phyloP scores from a whole-genome alignment of 2,113 vertebrate species.

The Nerophis lumbriciformis region DNA sequence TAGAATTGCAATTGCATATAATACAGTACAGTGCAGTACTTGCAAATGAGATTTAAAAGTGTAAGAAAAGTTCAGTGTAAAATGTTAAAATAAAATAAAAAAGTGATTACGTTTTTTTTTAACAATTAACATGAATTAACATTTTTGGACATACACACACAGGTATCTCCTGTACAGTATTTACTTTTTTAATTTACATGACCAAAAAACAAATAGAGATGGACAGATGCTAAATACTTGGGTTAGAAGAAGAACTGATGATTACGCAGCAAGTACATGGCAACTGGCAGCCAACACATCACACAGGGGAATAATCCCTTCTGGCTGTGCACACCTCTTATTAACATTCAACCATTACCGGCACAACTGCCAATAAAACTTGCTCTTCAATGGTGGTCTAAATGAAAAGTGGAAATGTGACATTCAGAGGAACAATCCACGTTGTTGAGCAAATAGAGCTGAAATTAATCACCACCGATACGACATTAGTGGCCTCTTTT shows the following conservation, averaged over 20 bases:
- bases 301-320: conserved; percentile 9
- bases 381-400: conserved; percentile 1
- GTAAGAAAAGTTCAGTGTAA: too few species aligned
- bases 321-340: conserved; percentile 19
- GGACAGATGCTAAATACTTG: neutral
- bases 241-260: neutral
- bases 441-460: conserved; percentile 15
- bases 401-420: conserved; percentile 8
- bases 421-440: conserved; percentile 8
- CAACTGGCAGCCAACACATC: neutral
- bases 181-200: too few species aligned
- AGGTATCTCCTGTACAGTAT: too few species aligned
- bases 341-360: conserved; percentile 30
- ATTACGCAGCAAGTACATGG: conserved; percentile 12
- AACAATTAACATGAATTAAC: too few species aligned
- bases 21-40: neutral
- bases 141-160: too few species aligned
- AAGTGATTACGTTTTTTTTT: too few species aligned
- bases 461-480: conserved; percentile 21
- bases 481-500: conserved; percentile 17
- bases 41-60: too few species aligned
- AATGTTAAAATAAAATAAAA: too few species aligned
- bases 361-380: conserved; percentile 30
- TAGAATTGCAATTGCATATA: neutral
- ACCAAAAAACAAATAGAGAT: neutral